A percentile compares a stretch with the other conserved stretches of the same genome.
Conservation (phyloP, 2,113 vertebrate genomes). For the Corythaixoides concolor region DNA sequence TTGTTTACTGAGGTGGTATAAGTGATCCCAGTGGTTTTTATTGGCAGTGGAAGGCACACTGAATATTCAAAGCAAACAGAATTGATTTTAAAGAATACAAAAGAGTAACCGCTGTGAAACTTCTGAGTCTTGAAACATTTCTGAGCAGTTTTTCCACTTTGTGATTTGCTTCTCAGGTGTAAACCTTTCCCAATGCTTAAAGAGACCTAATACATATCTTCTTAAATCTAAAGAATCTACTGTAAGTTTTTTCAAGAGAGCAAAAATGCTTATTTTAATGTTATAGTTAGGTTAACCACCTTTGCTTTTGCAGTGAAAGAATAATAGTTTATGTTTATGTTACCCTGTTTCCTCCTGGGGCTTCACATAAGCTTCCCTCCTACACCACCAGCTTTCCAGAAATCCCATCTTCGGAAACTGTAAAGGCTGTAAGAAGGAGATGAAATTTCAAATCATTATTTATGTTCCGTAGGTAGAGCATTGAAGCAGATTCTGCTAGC, state of each 20-base stretch:
- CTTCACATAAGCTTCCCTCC: neutral
- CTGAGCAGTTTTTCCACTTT: neutral
- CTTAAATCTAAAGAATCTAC: neutral
- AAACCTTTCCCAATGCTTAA: neutral
- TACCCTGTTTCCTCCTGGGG: neutral
- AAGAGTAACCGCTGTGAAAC: neutral
- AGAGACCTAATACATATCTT: neutral
- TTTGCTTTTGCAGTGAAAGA: conserved; percentile 15
- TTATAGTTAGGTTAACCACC: neutral
- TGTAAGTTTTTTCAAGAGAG: neutral
- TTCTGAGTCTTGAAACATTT: neutral
- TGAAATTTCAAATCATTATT: neutral
- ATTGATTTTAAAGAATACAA: conserved; percentile 33
- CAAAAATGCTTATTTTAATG: neutral
- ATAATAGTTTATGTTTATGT: neutral
- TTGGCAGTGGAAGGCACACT: conserved; percentile 24
- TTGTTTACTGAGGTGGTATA: conserved; percentile 51
- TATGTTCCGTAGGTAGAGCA: neutral
- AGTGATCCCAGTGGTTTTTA: conserved; percentile 46
- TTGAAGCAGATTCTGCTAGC: neutral
- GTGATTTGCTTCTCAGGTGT: neutral
- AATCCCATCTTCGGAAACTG: neutral
- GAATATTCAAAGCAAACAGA: conserved; percentile 48
- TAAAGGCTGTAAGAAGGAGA: neutral
- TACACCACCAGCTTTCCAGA: neutral